Percentiles rank a stretch among this genome's conserved stretches.
phyloP scores from a whole-genome alignment of 2,888 invertebrate genomes.

The Phengaris arion region DNA sequence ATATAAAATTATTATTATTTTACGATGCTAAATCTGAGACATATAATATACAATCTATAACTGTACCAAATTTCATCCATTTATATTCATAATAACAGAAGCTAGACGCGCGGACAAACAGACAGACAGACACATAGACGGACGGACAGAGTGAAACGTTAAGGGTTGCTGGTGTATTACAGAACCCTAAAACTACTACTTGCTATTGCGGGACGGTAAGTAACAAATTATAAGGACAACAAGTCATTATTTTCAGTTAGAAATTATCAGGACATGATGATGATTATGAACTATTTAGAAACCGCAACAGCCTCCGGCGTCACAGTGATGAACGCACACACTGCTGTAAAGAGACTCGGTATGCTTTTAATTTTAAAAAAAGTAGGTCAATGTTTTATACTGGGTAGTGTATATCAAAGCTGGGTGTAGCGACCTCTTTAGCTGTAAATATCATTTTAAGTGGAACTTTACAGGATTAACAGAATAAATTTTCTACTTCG shows the following conservation, averaged over 20 bases:
- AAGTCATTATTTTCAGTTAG: background rate
- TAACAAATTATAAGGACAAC: too few relatives aligned
- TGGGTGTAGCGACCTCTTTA: constrained; percentile 5
- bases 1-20: too few relatives aligned
- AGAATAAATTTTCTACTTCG: background rate
- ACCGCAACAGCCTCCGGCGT: background rate
- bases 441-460: background rate
- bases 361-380: constrained; percentile 25
- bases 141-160: too few relatives aligned
- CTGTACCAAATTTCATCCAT: too few relatives aligned
- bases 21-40: too few relatives aligned
- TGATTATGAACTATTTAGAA: constrained; percentile 18
- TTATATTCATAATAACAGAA: too few relatives aligned
- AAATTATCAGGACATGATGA: background rate
- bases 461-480: constrained; percentile 27
- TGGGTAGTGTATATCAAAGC: constrained; percentile 12
- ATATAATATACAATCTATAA: too few relatives aligned
- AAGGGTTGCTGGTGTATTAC: too few relatives aligned
- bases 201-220: too few relatives aligned
- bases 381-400: constrained; percentile 13
- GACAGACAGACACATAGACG: too few relatives aligned
- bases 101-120: too few relatives aligned
- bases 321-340: background rate
- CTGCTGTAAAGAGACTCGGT: background rate
- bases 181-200: too few relatives aligned